Percentiles rank a stretch among this genome's conserved stretches.
Evolutionary conservation across 2,113 vertebrate species (phyloP).

Genomic region (Phylloscopus whistleri): DNA sequence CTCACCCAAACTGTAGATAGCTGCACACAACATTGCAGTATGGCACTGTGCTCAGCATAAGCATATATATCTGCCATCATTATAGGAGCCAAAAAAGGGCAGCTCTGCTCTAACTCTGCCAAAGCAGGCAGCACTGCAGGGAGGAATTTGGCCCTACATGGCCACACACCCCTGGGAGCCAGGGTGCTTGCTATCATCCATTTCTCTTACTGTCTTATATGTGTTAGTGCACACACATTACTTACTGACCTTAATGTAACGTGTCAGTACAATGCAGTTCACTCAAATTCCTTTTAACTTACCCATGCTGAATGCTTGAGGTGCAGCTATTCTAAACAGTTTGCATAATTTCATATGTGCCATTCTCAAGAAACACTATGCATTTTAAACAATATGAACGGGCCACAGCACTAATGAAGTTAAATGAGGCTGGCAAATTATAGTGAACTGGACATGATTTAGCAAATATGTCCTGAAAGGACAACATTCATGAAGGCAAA

Average conservation of each 20-base stretch:
- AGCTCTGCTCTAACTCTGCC: background rate
- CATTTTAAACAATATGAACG: background rate
- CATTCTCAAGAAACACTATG: slow-evolving; percentile 16
- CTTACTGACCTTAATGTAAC: slow-evolving; percentile 26
- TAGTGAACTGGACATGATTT: slow-evolving; percentile 24
- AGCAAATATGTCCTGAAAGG: slow-evolving; percentile 40
- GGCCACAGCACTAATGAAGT: slow-evolving; percentile 13
- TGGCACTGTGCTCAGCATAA: background rate
- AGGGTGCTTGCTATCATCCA: background rate
- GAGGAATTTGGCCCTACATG: background rate
- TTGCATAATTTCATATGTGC: background rate
- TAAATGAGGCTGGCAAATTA: slow-evolving; percentile 25
- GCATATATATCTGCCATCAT: background rate
- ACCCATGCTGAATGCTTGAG: background rate
- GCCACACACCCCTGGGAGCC: background rate
- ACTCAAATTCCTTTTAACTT: slow-evolving; percentile 34
- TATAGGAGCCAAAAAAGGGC: background rate
- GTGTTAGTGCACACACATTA: background rate
- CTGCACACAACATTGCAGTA: background rate
- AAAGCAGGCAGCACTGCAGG: background rate
- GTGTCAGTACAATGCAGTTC: background rate
- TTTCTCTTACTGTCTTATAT: background rate
- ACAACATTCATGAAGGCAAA: slow-evolving; percentile 37
- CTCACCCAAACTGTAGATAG: background rate
- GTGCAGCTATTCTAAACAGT: slow-evolving; percentile 12